Conservation (phyloP, 1,140 invertebrate species). For the Halesus radiatus region DNA sequence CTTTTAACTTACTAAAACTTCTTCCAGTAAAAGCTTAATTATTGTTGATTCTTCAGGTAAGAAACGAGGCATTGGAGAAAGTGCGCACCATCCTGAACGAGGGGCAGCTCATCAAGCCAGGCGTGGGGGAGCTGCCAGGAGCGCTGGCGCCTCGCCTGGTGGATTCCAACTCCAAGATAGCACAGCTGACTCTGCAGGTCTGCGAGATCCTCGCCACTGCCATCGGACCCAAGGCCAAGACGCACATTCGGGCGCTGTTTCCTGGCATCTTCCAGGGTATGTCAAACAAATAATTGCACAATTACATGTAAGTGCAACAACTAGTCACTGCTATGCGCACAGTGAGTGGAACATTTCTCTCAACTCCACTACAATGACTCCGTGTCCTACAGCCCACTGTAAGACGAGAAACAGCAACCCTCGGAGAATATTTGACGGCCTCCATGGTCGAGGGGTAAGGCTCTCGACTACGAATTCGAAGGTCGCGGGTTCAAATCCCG, state of each 20-base stretch:
- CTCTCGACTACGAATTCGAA: too few relatives aligned
- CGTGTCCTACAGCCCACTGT: too few relatives aligned
- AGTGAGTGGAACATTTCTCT: too few relatives aligned
- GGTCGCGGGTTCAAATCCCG: too few relatives aligned
- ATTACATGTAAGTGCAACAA: too few relatives aligned
- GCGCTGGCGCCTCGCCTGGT: conserved; percentile 81
- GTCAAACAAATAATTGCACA: conserved; percentile 11
- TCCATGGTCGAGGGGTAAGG: too few relatives aligned
- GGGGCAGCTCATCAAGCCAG: conserved; percentile 84
- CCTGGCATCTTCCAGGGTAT: conserved; percentile 87
- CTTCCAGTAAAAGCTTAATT: too few relatives aligned
- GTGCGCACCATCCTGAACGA: conserved; percentile 81
- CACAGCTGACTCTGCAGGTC: conserved; percentile 84
- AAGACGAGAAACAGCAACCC: too few relatives aligned
- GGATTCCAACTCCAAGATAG: conserved; percentile 94
- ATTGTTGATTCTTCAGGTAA: conserved; percentile 70
- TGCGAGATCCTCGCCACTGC: conserved; percentile 84
- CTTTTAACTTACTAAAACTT: too few relatives aligned
- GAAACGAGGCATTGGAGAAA: conserved; percentile 87
- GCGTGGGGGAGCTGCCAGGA: conserved; percentile 86
- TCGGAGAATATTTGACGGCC: too few relatives aligned
- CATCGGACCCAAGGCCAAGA: conserved; percentile 86
- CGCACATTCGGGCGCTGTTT: conserved; percentile 84
- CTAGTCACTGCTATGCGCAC: too few relatives aligned
- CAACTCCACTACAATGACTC: too few relatives aligned